A percentile compares a stretch with the other conserved stretches of the same genome.
Conservation (phyloP, 2,888 invertebrate species). For the Halictus quadricinctus region DNA sequence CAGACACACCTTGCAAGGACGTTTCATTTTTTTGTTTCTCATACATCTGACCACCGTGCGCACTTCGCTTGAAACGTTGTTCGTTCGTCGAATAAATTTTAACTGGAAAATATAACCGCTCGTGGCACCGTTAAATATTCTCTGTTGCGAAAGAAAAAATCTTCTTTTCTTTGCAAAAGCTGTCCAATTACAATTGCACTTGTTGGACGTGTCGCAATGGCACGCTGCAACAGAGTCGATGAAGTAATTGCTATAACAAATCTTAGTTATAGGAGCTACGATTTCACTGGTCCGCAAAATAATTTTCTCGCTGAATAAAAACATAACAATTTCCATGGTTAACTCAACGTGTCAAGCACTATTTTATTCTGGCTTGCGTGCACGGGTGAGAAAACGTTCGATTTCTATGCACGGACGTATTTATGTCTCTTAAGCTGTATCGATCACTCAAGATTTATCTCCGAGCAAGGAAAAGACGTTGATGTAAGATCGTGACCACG, state of each 20-base stretch:
- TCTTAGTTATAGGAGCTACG: no score
- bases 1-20: slow-evolving; percentile 2
- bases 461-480: slow-evolving; percentile 62
- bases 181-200: no score
- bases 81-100: background rate
- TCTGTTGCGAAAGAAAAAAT: no score
- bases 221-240: no score
- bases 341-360: background rate
- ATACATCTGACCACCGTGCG: background rate
- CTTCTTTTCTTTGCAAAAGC: no score
- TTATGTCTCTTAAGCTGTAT: slow-evolving; percentile 56
- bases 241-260: no score
- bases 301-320: background rate
- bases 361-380: background rate
- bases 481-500: slow-evolving; percentile 64
- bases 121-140: no score
- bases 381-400: slow-evolving; percentile 55
- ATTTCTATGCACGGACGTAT: slow-evolving; percentile 61
- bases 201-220: no score
- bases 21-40: background rate
- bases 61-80: background rate
- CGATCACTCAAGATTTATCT: slow-evolving; percentile 65
- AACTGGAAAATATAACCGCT: background rate
- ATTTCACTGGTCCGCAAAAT: background rate
- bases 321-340: background rate